Evolutionary conservation across 1,140 invertebrate species (phyloP).

Genomic region (Apocrypta bakeri): DNA sequence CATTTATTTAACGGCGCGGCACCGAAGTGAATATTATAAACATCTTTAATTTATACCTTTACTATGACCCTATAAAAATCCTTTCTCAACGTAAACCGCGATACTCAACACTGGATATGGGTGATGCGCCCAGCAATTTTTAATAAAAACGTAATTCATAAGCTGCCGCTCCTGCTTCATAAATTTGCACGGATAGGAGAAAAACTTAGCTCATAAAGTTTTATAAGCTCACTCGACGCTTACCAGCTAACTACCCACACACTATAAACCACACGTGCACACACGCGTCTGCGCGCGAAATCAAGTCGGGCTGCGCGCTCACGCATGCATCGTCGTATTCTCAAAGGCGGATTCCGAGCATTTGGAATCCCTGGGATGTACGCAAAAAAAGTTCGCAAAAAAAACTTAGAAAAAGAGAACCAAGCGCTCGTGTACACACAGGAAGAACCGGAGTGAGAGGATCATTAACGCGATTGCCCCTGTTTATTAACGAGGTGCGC

Average conservation of each 20-base stretch:
- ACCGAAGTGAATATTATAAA: too few relatives aligned
- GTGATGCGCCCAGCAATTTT: neutral
- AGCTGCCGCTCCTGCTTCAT: neutral
- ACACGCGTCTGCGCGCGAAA: neutral
- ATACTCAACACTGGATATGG: neutral
- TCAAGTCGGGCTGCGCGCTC: neutral
- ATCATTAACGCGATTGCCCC: conserved; percentile 50
- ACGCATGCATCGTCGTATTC: neutral
- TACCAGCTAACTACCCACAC: too few relatives aligned
- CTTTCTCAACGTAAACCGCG: too few relatives aligned
- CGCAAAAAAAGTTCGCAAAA: neutral
- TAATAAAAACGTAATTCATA: neutral
- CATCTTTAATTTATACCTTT: neutral
- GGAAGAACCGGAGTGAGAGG: neutral
- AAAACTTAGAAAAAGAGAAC: neutral
- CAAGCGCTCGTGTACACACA: neutral
- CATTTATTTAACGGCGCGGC: too few relatives aligned
- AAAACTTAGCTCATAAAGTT: neutral
- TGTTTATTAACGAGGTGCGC: conserved; percentile 50
- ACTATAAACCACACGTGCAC: neutral
- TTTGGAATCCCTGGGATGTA: neutral
- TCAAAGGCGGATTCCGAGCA: neutral
- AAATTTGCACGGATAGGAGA: neutral
- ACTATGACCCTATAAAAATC: too few relatives aligned
- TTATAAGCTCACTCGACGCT: conserved; percentile 5